Evolutionary conservation across 2,113 vertebrate species (phyloP).

Genomic region (Dromiciops gliroides): DNA sequence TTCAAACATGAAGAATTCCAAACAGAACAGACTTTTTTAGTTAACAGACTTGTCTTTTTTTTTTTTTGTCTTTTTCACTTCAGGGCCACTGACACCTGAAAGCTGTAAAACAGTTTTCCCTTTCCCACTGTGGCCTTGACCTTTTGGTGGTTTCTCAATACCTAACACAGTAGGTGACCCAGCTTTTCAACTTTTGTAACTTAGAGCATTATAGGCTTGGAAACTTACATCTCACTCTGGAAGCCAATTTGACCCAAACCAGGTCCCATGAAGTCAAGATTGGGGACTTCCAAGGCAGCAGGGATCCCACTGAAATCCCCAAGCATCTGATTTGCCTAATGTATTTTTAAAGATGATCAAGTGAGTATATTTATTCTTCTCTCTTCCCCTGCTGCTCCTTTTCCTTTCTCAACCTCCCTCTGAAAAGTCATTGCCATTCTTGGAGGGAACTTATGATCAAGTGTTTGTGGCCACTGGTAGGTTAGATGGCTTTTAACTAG

Average conservation of each 20-base stretch:
- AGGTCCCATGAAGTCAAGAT: not conserved
- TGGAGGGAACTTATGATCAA: not conserved
- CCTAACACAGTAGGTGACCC: not conserved
- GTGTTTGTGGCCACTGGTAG: accelerated
- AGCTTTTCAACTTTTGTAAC: not conserved
- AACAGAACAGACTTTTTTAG: not conserved
- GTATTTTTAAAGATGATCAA: slow-evolving; percentile 39
- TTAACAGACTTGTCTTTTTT: not conserved
- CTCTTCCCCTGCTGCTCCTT: not conserved
- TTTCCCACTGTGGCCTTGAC: not conserved
- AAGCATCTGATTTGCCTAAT: slow-evolving; percentile 38
- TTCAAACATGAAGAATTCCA: not conserved
- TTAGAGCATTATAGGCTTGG: slow-evolving; percentile 16
- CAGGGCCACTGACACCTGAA: not conserved
- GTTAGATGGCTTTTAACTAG: accelerated
- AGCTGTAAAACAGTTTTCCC: not conserved
- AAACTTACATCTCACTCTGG: slow-evolving; percentile 19
- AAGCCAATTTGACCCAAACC: not conserved
- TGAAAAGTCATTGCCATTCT: not conserved
- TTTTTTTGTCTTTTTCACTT: slow-evolving; percentile 8
- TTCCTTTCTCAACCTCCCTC: not conserved
- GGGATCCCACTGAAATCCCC: slow-evolving; percentile 17
- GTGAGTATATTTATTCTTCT: slow-evolving; percentile 37
- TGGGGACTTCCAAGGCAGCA: slow-evolving; percentile 35
- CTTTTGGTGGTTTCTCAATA: slow-evolving; percentile 37